A percentile compares a stretch with the other conserved stretches of the same genome.
These are phyloP conservation scores for Rhyacophila evoluta DNA, from an alignment of 2,888 invertebrate genomes.

Conservation along the genomic window DNA sequence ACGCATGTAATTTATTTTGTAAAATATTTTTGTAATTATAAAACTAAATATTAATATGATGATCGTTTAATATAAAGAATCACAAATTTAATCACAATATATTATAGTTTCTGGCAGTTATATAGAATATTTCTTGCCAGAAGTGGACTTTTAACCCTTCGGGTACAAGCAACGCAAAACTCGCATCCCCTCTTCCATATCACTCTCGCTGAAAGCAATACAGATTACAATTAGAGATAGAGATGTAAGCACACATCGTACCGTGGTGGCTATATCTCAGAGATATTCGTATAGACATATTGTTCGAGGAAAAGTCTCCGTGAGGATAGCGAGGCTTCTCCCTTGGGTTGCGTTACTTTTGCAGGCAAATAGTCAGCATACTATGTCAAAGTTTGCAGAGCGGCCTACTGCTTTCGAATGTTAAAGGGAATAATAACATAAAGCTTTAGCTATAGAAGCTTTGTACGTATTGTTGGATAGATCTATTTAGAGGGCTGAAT, in stretches of 20 bases:
- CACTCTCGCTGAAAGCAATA: conserved; percentile 29
- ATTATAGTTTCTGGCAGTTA: no score
- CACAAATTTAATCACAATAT: no score
- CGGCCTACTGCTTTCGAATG: not conserved
- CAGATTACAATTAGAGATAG: conserved; percentile 41
- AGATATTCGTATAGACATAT: not conserved
- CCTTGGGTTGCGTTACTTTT: conserved; percentile 24
- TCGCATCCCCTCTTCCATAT: not conserved
- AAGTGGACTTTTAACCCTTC: not conserved
- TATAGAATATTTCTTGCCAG: no score
- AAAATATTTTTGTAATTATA: no score
- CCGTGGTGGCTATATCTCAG: conserved; percentile 30
- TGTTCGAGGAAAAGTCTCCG: not conserved
- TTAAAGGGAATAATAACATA: conserved; percentile 14
- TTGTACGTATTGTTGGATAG: not conserved
- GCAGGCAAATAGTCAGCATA: not conserved
- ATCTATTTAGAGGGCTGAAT: no score
- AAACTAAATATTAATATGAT: no score
- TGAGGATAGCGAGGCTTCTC: conserved; percentile 3
- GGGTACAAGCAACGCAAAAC: not conserved
- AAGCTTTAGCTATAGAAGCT: not conserved
- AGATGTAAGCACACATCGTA: conserved; percentile 14
- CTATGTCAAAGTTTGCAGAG: not conserved
- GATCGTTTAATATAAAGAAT: no score
- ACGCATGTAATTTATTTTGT: no score